A percentile compares a stretch with the other conserved stretches of the same genome.
Evolutionary conservation across 2,797 vertebrate species (phyloP).

Genomic region (Graptemys geographica): DNA sequence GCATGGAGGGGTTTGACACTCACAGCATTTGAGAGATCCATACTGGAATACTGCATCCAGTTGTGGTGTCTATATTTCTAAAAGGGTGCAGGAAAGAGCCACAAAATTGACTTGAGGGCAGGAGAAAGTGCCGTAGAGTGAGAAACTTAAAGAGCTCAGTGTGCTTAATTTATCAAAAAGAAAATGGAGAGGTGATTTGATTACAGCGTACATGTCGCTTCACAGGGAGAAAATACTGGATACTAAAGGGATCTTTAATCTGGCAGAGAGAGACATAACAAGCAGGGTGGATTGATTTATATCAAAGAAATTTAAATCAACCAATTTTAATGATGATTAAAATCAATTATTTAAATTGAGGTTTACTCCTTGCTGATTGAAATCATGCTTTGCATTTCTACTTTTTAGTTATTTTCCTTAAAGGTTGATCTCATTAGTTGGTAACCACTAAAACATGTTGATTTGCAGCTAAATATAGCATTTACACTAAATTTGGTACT

Average conservation of each 20-base stretch:
- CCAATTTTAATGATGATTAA: not conserved
- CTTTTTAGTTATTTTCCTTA: not conserved
- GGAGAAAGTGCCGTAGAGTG: not conserved
- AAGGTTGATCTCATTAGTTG: not conserved
- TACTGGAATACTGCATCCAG: too few species aligned
- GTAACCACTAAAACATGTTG: not conserved
- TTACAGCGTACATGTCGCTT: not conserved
- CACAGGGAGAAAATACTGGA: conserved; percentile 19
- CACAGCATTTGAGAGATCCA: too few species aligned
- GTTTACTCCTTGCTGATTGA: too few species aligned
- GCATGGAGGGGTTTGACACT: too few species aligned
- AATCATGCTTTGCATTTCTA: not conserved
- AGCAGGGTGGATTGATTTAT: not conserved
- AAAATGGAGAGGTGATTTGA: conserved; percentile 41
- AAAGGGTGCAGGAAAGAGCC: not conserved
- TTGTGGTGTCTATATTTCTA: too few species aligned
- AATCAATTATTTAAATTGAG: not conserved
- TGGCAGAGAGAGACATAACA: not conserved
- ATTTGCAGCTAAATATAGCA: not conserved
- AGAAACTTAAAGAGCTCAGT: not conserved
- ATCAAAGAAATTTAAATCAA: not conserved
- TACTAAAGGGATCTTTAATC: not conserved
- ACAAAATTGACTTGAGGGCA: not conserved
- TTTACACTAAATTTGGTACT: too few species aligned
- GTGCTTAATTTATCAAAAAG: not conserved